A percentile compares a stretch with the other conserved stretches of the same genome.
Evolutionary conservation across 1,140 invertebrate species (phyloP).

Genomic region (Aplysia californica): DNA sequence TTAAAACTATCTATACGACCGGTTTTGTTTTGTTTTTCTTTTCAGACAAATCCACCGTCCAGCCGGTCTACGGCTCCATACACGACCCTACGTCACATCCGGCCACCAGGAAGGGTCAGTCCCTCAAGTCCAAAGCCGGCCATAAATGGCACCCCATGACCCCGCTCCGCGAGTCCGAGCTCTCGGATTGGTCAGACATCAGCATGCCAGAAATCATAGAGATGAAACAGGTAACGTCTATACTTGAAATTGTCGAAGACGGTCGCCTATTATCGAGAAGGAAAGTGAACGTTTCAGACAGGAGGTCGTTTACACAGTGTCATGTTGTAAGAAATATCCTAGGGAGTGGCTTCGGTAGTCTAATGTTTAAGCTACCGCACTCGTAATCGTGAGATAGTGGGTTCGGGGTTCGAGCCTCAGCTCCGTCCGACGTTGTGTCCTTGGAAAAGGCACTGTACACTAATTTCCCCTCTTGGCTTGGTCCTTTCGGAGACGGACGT

Average conservation of each 20-base stretch:
- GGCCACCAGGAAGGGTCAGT: neutral
- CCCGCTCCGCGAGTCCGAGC: slow-evolving; percentile 38
- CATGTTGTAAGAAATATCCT: too few relatives aligned
- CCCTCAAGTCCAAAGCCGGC: neutral
- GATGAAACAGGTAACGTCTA: slow-evolving; percentile 39
- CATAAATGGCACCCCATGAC: slow-evolving; percentile 29
- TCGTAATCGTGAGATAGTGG: too few relatives aligned
- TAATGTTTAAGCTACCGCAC: too few relatives aligned
- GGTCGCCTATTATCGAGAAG: too few relatives aligned
- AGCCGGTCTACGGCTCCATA: slow-evolving; percentile 17
- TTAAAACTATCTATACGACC: neutral
- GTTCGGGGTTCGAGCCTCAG: too few relatives aligned
- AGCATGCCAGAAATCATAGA: slow-evolving; percentile 43
- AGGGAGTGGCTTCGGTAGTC: too few relatives aligned
- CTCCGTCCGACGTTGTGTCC: too few relatives aligned
- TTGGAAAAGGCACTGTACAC: too few relatives aligned
- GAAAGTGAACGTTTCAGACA: too few relatives aligned
- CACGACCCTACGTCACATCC: slow-evolving; percentile 7
- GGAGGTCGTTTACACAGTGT: too few relatives aligned
- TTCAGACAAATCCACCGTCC: neutral
- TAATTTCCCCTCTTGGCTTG: too few relatives aligned
- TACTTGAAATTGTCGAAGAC: neutral
- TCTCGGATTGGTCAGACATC: slow-evolving; percentile 45
- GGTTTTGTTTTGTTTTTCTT: neutral
- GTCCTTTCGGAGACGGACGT: too few relatives aligned